Evolutionary conservation across 2,113 vertebrate genomes (phyloP).

Genomic region (Mesocricetus auratus): DNA sequence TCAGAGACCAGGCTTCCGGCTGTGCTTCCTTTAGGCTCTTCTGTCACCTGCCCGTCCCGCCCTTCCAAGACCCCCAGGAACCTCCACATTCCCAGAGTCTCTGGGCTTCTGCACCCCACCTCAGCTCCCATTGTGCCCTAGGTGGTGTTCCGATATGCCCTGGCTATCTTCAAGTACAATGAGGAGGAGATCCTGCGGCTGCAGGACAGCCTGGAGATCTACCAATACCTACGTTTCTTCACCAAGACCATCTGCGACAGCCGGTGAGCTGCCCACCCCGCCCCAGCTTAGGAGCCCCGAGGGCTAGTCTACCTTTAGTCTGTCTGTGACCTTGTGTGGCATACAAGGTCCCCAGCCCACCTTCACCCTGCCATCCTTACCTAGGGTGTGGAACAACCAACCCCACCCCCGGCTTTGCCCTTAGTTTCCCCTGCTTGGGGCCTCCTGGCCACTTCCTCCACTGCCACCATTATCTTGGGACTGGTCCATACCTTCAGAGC

Average conservation of each 20-base stretch:
- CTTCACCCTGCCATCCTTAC: not conserved
- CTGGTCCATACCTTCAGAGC: not conserved
- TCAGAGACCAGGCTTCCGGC: not conserved
- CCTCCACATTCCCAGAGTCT: not conserved
- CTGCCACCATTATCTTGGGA: not conserved
- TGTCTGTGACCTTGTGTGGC: not conserved
- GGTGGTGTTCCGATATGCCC: slow-evolving; percentile 96
- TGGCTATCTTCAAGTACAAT: slow-evolving; percentile 97
- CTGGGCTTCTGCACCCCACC: not conserved
- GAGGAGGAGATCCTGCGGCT: slow-evolving; percentile 95
- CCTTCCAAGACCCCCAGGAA: no score
- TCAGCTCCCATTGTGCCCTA: slow-evolving; percentile 77
- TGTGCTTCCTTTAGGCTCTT: not conserved
- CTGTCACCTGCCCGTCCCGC: no score
- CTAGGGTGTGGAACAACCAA: not conserved
- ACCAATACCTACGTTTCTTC: slow-evolving; percentile 95
- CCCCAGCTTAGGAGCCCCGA: not conserved
- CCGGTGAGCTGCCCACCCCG: slow-evolving; percentile 86
- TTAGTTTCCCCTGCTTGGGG: not conserved
- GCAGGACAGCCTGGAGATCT: slow-evolving; percentile 91
- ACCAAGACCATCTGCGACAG: slow-evolving; percentile 93
- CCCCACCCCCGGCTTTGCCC: not conserved
- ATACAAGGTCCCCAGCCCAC: not conserved
- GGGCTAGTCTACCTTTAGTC: not conserved
- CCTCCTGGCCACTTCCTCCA: not conserved